Evolutionary conservation across 2,888 invertebrate species (phyloP), one percentile per base, ranked within the genome.

Genomic region (Brenthis ino): DNA sequence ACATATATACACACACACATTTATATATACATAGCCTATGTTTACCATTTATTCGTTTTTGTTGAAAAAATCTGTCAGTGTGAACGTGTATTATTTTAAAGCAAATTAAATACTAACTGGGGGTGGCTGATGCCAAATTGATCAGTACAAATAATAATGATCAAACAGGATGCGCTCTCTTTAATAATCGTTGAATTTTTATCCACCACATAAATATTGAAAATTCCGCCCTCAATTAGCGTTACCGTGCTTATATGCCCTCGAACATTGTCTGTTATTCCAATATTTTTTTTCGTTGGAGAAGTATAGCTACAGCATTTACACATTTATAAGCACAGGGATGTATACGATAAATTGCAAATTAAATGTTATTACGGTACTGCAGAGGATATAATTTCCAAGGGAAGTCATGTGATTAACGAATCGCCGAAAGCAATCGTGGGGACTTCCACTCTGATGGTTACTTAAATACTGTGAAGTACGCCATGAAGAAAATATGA

Each of bases 401-500:
- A 12, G 58, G 33, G n/a, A 20, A 55, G 53, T 64, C 64, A 58
- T 37, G 64, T 64, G 68, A 24, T 28, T 55, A 68, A 50, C 64
- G 48, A 60, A 64, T 64, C 53, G 58, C 64, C 54, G 64, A 55
- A 43, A 57, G 20, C 64, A 57, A 55, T 50, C 64, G 13, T 1
- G 53, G 16, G 51, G 14, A 14, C 37, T 53, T 43, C 37, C 53
- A 13, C 63, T 16, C 61, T 63, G 20, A 13, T 53, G 53, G 53
- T 8, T 37, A 37, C 2, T 37, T 16, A 14, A 37, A 16, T 33
- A 20, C 33, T 37, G 51, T 43, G 16, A 20, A 20, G 20, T 53
- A 16, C 50, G 33, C 12, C 50, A 50, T n/a, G 14, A 50, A n/a
- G 13, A 8, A 20, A 20, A 63, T 43, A 63, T 63, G 43, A 53